A percentile compares a stretch with the other conserved stretches of the same genome.
Evolutionary conservation across 2,797 vertebrate genomes (phyloP).

Genomic region (Enteromius thamalakanensis): DNA sequence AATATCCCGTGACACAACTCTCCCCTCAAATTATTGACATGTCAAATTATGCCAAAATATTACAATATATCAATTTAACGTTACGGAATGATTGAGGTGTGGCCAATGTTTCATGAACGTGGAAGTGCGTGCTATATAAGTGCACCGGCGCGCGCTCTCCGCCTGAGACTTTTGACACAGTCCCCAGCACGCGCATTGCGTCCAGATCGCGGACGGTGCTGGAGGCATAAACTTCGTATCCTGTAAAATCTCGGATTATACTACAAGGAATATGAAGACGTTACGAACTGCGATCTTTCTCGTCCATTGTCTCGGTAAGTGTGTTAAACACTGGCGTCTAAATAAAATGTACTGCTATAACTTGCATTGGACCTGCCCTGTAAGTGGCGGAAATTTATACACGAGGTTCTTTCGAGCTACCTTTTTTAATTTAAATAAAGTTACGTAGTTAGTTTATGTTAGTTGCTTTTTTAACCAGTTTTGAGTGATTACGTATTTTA

Average conservation of each 20-base stretch:
- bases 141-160: constrained; percentile 19
- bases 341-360: background rate
- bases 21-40: background rate
- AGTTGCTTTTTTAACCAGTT: background rate
- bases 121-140: constrained; percentile 54
- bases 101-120: constrained; percentile 55
- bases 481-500: background rate
- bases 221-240: background rate
- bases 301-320: constrained; percentile 54
- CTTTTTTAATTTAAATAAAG: background rate
- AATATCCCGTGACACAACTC: background rate
- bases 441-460: background rate
- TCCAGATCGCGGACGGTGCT: background rate
- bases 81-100: constrained; percentile 50
- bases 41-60: background rate
- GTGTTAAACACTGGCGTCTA: background rate
- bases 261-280: constrained; percentile 49
- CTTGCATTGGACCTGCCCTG: background rate
- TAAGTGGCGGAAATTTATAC: background rate
- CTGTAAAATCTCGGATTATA: background rate
- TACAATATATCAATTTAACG: background rate
- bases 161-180: constrained; percentile 31
- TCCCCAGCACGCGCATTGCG: constrained; percentile 10
- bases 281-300: constrained; percentile 45
- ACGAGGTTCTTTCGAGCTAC: background rate